These are phyloP conservation scores for Numenius arquata DNA, from an alignment of 2,113 vertebrate species.

Conservation along the genomic window DNA sequence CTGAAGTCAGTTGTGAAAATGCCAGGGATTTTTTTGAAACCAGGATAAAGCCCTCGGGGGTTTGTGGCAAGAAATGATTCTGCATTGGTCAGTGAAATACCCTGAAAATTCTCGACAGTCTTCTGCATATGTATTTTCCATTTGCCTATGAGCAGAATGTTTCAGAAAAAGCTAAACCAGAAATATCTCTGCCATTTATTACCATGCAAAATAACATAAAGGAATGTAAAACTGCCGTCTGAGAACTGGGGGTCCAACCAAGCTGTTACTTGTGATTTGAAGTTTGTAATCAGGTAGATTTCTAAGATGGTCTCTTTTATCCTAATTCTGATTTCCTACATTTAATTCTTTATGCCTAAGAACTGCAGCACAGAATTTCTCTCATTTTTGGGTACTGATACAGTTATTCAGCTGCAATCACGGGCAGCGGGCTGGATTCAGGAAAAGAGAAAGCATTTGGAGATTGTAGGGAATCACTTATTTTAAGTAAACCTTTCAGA, in stretches of 20 bases:
- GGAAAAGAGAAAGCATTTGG: not conserved
- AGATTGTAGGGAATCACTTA: not conserved
- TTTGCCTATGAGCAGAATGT: slow-evolving; percentile 8
- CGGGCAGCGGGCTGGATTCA: not conserved
- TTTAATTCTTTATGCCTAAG: not conserved
- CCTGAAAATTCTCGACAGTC: not conserved
- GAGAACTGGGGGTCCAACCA: not conserved
- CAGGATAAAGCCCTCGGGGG: not conserved
- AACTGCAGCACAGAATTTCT: not conserved
- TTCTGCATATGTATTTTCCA: slow-evolving; percentile 18
- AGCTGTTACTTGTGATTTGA: not conserved
- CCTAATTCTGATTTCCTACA: not conserved
- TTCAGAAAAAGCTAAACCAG: slow-evolving; percentile 22
- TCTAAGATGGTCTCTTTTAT: not conserved
- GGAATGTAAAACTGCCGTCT: slow-evolving; percentile 1
- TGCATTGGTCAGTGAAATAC: slow-evolving; percentile 16
- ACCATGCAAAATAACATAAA: not conserved
- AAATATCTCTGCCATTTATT: not conserved
- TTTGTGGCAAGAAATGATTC: slow-evolving; percentile 36
- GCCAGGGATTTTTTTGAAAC: slow-evolving; percentile 43
- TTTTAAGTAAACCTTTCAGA: not conserved
- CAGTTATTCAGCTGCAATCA: not conserved
- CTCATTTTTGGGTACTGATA: not conserved
- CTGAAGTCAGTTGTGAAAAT: slow-evolving; percentile 46
- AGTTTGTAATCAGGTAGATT: not conserved